Conservation (phyloP, 1,140 invertebrate species). For the Bombus pascuorum region DNA sequence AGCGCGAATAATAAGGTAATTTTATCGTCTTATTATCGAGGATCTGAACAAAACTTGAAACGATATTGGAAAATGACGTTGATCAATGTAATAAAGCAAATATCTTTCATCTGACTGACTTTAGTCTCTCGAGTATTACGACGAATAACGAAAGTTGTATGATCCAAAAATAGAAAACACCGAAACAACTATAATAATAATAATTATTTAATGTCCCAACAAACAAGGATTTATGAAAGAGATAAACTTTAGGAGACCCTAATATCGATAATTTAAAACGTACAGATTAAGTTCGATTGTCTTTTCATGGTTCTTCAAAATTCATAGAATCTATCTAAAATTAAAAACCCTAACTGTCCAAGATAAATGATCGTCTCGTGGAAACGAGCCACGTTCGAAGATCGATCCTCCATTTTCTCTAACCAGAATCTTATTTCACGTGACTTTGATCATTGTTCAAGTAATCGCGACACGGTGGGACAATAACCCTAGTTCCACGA, state of each 20-base stretch:
- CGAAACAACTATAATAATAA: neutral
- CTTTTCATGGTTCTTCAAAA: neutral
- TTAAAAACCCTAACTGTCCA: neutral
- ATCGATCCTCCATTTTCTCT: neutral
- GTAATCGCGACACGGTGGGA: neutral
- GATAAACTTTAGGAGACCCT: neutral
- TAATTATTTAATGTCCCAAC: neutral
- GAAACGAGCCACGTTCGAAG: neutral
- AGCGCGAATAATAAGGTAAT: neutral
- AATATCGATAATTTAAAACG: neutral
- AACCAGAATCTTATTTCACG: neutral
- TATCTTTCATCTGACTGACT: too few relatives aligned
- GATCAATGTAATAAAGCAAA: too few relatives aligned
- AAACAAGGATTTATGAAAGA: neutral
- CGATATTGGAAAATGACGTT: too few relatives aligned
- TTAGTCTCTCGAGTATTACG: neutral
- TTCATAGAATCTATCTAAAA: conserved; percentile 6
- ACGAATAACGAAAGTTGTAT: neutral
- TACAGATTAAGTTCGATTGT: neutral
- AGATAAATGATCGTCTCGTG: neutral
- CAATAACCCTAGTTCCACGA: neutral
- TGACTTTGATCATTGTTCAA: neutral
- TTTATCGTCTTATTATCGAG: neutral
- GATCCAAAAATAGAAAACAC: neutral
- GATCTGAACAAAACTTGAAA: neutral